Evolutionary conservation across 2,797 vertebrate genomes (phyloP).

Genomic region (Bradypus variegatus): DNA sequence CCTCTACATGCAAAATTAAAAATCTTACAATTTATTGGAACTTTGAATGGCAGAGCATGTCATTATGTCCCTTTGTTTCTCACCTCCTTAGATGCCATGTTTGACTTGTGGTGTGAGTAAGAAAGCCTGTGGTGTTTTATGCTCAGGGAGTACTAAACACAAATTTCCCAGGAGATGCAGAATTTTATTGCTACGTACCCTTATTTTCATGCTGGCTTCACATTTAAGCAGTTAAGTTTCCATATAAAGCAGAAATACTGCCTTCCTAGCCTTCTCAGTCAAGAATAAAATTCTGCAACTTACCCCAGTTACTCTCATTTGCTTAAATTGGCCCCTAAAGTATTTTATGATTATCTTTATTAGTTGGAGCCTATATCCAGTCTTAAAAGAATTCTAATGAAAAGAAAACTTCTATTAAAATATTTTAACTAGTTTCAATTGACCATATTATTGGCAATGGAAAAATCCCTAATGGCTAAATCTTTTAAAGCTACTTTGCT

Average conservation of each 20-base stretch:
- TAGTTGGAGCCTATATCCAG: constrained; percentile 51
- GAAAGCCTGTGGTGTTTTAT: constrained; percentile 22
- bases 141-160: background rate
- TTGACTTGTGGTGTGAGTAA: background rate
- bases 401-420: constrained; percentile 64
- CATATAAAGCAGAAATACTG: constrained; percentile 36
- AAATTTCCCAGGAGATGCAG: constrained; percentile 26
- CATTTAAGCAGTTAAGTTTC: constrained; percentile 52
- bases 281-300: constrained; percentile 51
- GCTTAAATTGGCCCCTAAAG: constrained; percentile 50
- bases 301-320: constrained; percentile 37
- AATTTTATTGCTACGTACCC: background rate
- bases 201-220: constrained; percentile 41
- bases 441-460: constrained; percentile 48
- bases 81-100: background rate
- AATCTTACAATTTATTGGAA: background rate
- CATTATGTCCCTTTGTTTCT: background rate
- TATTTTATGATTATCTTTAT: constrained; percentile 57
- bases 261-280: constrained; percentile 30
- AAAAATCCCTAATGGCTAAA: constrained; percentile 58
- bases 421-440: constrained; percentile 59
- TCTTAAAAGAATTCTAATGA: constrained; percentile 61
- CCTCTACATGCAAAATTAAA: background rate
- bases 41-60: background rate
- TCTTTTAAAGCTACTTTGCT: constrained; percentile 57